Evolutionary conservation across 2,888 invertebrate species (phyloP).

Genomic region (Synergus umbraculus): DNA sequence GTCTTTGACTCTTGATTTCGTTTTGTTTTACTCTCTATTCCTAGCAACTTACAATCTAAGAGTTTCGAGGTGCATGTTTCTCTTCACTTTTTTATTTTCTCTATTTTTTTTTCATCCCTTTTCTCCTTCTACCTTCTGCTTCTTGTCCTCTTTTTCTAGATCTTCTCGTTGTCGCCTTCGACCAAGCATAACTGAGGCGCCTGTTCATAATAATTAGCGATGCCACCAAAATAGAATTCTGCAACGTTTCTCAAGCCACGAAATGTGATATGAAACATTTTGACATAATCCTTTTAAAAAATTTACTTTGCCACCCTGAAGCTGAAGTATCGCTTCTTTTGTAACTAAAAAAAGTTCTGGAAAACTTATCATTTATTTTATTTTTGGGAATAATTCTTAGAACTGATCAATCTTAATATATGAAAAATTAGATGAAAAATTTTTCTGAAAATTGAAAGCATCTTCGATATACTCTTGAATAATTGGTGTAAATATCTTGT

Average conservation of each 20-base stretch:
- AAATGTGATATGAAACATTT: slow-evolving; percentile 12
- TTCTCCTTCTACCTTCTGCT: slow-evolving; percentile 8
- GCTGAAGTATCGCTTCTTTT: neutral
- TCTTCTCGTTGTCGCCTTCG: slow-evolving; percentile 55
- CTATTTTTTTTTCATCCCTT: slow-evolving; percentile 43
- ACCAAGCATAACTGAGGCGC: slow-evolving; percentile 53
- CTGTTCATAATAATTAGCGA: slow-evolving; percentile 70
- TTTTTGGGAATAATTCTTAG: neutral
- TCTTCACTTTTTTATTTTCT: neutral
- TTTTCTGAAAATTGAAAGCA: neutral
- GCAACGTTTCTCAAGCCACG: slow-evolving; percentile 26
- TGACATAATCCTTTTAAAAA: slow-evolving; percentile 22
- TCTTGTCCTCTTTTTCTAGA: slow-evolving; percentile 42
- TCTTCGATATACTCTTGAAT: slow-evolving; percentile 16
- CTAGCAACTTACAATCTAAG: slow-evolving; percentile 22
- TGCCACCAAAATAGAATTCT: slow-evolving; percentile 65
- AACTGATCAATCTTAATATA: neutral
- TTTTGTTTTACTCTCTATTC: slow-evolving; percentile 14
- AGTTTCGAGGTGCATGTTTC: slow-evolving; percentile 22
- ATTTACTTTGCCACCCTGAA: slow-evolving; percentile 15
- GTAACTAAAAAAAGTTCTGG: neutral
- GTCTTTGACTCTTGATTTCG: slow-evolving; percentile 1
- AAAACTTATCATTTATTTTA: neutral
- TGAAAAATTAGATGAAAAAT: neutral
- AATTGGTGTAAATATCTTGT: slow-evolving; percentile 21